A percentile compares a stretch with the other conserved stretches of the same genome.
These are phyloP conservation scores for Todiramphus chloris DNA, from an alignment of 2,113 vertebrate species.

Conservation along the genomic window DNA sequence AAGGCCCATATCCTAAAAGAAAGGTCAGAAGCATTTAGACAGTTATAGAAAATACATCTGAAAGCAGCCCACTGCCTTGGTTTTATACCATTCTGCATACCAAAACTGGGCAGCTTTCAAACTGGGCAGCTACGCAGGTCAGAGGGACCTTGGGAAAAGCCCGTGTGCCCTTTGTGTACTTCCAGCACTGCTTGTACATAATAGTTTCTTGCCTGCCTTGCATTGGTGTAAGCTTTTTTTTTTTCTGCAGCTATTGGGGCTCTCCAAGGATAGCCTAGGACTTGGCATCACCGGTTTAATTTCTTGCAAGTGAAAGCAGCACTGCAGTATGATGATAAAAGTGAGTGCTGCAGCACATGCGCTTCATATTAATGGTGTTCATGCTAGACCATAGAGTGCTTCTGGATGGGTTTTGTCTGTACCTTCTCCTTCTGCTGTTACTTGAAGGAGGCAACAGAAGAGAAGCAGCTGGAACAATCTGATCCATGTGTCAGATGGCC, in stretches of 20 bases:
- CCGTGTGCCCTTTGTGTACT: too few relatives aligned
- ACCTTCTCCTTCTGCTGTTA: background rate
- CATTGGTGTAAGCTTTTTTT: rapidly evolving
- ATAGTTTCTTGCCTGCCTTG: background rate
- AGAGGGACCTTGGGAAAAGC: rapidly evolving
- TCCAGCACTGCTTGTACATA: rapidly evolving
- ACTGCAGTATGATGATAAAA: rapidly evolving
- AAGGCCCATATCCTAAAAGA: background rate
- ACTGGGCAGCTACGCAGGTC: background rate
- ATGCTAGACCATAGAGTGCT: background rate
- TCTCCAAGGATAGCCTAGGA: rapidly evolving
- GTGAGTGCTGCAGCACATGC: rapidly evolving
- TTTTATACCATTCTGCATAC: background rate
- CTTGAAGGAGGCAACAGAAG: background rate
- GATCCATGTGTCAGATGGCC: background rate
- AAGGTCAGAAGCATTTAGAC: background rate
- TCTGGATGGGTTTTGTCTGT: rapidly evolving
- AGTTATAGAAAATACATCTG: background rate
- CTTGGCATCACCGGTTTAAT: rapidly evolving
- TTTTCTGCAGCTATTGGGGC: background rate
- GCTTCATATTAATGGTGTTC: rapidly evolving
- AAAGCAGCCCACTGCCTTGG: background rate
- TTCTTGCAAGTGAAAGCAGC: background rate
- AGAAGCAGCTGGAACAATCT: background rate
- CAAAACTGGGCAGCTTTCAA: background rate